phyloP scores from a whole-genome alignment of 2,113 vertebrate species.

The Physeter macrocephalus region DNA sequence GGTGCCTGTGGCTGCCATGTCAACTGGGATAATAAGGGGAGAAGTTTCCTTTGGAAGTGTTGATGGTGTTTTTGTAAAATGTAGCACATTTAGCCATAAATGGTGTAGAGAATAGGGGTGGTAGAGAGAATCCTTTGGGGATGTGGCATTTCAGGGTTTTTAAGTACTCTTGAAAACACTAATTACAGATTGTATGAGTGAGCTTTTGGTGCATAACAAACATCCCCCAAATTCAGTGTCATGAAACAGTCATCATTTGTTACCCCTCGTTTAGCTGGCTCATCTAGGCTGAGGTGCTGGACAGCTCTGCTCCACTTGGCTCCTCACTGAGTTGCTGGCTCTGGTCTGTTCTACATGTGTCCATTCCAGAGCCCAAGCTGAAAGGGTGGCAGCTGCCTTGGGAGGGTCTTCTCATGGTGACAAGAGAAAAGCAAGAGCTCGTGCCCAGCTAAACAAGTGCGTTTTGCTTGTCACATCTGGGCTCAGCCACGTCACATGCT shows the following conservation, averaged over 20 bases:
- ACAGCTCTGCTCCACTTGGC: neutral
- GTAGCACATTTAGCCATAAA: neutral
- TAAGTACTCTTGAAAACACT: neutral
- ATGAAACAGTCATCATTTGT: neutral
- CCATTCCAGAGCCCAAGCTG: neutral
- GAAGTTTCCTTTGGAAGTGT: neutral
- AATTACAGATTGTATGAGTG: neutral
- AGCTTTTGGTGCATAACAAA: neutral
- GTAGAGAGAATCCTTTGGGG: neutral
- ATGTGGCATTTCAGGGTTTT: neutral
- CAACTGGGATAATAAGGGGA: neutral
- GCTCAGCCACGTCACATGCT: neutral
- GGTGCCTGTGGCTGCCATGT: neutral
- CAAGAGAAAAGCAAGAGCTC: neutral
- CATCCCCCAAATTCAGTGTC: neutral
- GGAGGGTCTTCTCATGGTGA: neutral
- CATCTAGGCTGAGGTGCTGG: neutral
- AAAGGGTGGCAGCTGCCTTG: neutral
- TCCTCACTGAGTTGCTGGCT: neutral
- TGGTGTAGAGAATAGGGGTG: neutral
- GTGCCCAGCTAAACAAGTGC: neutral
- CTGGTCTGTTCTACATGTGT: neutral
- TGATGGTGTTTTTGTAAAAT: neutral
- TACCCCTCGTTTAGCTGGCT: neutral
- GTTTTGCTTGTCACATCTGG: neutral